Base-by-base conservation (phyloP, 2,888 invertebrate species). In the Aproaerema taeniolella region DNA sequence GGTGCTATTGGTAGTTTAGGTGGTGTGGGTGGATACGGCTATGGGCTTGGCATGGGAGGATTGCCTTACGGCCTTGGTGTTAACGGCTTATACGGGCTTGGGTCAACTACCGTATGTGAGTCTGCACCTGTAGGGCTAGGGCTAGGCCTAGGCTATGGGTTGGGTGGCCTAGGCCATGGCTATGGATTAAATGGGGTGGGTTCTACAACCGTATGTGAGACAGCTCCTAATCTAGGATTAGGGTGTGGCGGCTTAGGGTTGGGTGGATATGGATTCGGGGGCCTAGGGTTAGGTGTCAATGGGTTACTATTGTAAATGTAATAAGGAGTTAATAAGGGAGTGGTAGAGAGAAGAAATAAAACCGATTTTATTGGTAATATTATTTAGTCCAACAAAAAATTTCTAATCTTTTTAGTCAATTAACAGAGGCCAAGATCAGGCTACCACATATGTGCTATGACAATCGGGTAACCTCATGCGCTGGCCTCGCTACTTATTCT, bases 171-270 rank as follows among this genome's bases (percentile, higher is more conserved):
- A 2, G 32, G 32, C 17, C 5, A 7, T 20, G 4, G 4, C 5
- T 4, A 7, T 6, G 20, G 32, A 1, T 14, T 31, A 1, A 14
- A 14, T 6, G 31, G 25, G 9, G 2, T 40, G 16, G 40, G 41
- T 2, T 16, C 20, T 2, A 11, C 38, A 8, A 38, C 38, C 6
- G 31, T 38, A 1, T 44, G 45, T 20, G 51, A 53, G 11, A 17
- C 32, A 1, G 17, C 31, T 0, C 46, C 50, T 1, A 44, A 46
- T 8, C n/a, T 47, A 1, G 31, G 31, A n/a, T 11, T 0, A 25
- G 31, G 33, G 7, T 3, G 36, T 3, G 15, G 29, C 6, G 32
- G 40, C 6, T 26, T 45, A 2, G 47, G 45, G 1, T n/a, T 31
- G 8, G 31, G 31, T 5, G 34, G 34, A 6, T 2, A 40, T 0